These are phyloP conservation scores for Lysandra bellargus DNA, from an alignment of 2,888 invertebrate genomes.

Conservation along the genomic window DNA sequence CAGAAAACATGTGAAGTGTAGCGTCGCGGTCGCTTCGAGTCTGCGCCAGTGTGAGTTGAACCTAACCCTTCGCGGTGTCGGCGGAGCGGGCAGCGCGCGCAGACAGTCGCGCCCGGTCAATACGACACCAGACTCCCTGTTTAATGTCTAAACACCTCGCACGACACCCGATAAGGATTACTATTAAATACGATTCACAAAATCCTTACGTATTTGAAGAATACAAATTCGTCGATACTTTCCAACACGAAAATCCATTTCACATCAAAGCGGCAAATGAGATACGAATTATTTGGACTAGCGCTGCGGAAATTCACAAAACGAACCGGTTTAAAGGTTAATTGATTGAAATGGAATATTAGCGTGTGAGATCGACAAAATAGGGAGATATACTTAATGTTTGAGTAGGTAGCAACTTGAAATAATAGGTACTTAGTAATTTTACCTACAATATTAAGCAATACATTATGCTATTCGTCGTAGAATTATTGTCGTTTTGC, in stretches of 20 bases:
- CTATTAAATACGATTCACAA: slow-evolving; percentile 54
- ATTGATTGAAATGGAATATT: slow-evolving; percentile 26
- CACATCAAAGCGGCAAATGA: not conserved
- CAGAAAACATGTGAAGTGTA: too few relatives aligned
- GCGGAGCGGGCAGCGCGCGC: slow-evolving; percentile 58
- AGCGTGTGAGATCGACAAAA: slow-evolving; percentile 8
- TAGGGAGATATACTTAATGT: not conserved
- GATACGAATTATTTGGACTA: slow-evolving; percentile 17
- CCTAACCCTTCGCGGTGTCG: slow-evolving; percentile 45
- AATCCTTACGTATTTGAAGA: not conserved
- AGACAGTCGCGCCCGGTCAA: slow-evolving; percentile 69
- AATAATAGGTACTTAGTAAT: not conserved
- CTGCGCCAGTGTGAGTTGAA: not conserved
- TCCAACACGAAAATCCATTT: not conserved
- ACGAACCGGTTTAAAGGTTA: slow-evolving; percentile 28
- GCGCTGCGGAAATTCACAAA: slow-evolving; percentile 20
- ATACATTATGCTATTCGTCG: not conserved
- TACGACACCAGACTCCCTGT: slow-evolving; percentile 75
- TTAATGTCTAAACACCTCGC: slow-evolving; percentile 75
- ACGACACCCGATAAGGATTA: slow-evolving; percentile 69
- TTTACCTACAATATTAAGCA: not conserved
- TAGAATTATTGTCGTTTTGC: not conserved
- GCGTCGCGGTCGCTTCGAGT: not conserved
- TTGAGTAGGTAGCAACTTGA: not conserved
- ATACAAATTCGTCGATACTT: not conserved